A percentile compares a stretch with the other conserved stretches of the same genome.
phyloP scores from a whole-genome alignment of 2,888 invertebrate species.

The Chloroclystis v-ata region DNA sequence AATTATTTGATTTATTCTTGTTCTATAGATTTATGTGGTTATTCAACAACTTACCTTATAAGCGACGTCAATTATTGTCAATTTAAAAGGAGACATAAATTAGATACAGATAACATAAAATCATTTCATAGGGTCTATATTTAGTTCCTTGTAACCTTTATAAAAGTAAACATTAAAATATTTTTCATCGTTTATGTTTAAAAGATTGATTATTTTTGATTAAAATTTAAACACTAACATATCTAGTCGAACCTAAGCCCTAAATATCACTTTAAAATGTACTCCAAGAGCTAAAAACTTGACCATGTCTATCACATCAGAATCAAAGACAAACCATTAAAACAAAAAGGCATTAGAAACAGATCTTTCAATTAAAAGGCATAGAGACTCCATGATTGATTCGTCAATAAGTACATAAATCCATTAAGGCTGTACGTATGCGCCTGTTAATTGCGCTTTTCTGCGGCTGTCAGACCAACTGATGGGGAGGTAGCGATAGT shows the following conservation, averaged over 20 bases:
- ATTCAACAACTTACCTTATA: not conserved
- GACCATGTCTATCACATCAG: constrained; percentile 4
- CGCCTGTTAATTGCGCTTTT: constrained; percentile 66
- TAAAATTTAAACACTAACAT: too few species aligned
- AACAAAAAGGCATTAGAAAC: constrained; percentile 42
- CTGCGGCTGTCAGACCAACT: constrained; percentile 54
- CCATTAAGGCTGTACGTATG: constrained; percentile 68
- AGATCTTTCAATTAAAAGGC: constrained; percentile 63
- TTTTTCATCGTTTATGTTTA: too few species aligned
- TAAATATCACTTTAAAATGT: too few species aligned
- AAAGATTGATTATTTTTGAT: too few species aligned
- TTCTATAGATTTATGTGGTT: constrained; percentile 2
- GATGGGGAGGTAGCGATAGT: constrained; percentile 11
- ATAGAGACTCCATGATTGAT: constrained; percentile 66
- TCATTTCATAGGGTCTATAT: too few species aligned
- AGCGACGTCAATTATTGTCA: too few species aligned
- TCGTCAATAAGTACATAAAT: constrained; percentile 75
- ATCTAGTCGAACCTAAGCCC: too few species aligned
- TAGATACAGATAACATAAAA: too few species aligned
- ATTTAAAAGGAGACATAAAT: too few species aligned
- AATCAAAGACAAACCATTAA: constrained; percentile 11
- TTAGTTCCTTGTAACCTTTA: too few species aligned
- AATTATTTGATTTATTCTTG: constrained; percentile 8
- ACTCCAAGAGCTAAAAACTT: too few species aligned
- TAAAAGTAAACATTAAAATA: too few species aligned